phyloP scores from a whole-genome alignment of 2,113 vertebrate genomes.

The Pitta sordida region DNA sequence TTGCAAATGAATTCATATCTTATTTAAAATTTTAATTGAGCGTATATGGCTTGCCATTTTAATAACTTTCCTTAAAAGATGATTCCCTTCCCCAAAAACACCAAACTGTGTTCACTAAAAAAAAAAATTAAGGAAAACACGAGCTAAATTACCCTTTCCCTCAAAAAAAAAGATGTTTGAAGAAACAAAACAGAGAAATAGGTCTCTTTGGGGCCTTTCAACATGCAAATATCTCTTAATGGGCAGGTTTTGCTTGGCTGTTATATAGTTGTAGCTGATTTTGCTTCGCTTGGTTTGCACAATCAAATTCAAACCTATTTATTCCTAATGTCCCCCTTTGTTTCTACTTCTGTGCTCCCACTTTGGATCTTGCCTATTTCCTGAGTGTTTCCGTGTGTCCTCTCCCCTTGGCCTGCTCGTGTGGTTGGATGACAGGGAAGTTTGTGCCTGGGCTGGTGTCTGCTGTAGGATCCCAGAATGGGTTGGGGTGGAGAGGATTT shows the following conservation, averaged over 20 bases:
- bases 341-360: not conserved
- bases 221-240: conserved; percentile 53
- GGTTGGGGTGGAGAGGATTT: not conserved
- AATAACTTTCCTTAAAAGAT: conserved; percentile 39
- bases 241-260: conserved; percentile 37
- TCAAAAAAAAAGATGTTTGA: conserved; percentile 23
- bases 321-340: not conserved
- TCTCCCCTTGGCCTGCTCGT: rapidly evolving
- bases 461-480: not conserved
- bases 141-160: conserved; percentile 32
- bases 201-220: conserved; percentile 25
- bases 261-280: conserved; percentile 44
- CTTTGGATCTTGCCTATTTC: not conserved
- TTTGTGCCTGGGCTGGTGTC: not conserved
- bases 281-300: conserved; percentile 47
- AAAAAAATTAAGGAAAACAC: conserved; percentile 35
- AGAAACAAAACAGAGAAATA: conserved; percentile 52
- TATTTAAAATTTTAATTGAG: conserved; percentile 50
- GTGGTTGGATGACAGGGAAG: rapidly evolving
- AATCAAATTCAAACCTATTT: conserved; percentile 9
- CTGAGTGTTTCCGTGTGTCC: not conserved
- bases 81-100: conserved; percentile 13
- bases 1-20: conserved; percentile 46
- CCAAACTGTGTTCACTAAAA: not conserved
- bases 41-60: not conserved